Base-by-base conservation (phyloP, 2,797 vertebrate species). In the Florisuga fusca region DNA sequence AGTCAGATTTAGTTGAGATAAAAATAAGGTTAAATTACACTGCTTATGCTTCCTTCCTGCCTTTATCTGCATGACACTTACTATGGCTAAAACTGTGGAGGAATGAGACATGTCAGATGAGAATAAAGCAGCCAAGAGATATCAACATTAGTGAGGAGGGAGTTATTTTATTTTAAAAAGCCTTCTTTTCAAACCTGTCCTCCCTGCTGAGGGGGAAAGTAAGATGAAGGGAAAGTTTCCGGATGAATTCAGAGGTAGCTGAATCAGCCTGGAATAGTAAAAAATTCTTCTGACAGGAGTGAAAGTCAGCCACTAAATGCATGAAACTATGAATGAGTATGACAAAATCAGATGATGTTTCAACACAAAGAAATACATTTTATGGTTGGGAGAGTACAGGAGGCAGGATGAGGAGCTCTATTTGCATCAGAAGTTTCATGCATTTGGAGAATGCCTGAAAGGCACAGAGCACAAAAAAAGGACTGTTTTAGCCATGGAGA, bases 11-110 rank as follows among this genome's bases (percentile, higher is more conserved):
- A 83, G 58, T 57, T 63, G 41, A 95, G 81, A 89, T 84, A 87
- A 96, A 95, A 94, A 74, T 54, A 68, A 67, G 29, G 72, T 73
- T 92, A 89, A 95, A 92, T 93, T 92, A 85, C 77, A 34, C 50
- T 91, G 34, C 12, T 50, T 83, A 20, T 29, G 27, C 77, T 93
- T 97, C 68, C 84, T 96, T 92, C 89, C 78, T 94, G 92, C 27
- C 62, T 87, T 94, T 92, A 80, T 93, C 86, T 93, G 25, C 58
- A 64, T 64, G 57, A 93, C 64, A 85, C 43, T 93, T 91, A 80
- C 26, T 77, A 23, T 6, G 12, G 14, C 33, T 95, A 84, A 91
- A 94, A 78, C 48, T 83, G 79, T 51, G 57, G n/a, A 75, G 41
- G 27, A 85, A 89, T 26, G 48, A 92, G 53, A 58, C 5, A 58